Evolutionary conservation across 2,888 invertebrate species (phyloP).

Genomic region (Coelopa pilipes): DNA sequence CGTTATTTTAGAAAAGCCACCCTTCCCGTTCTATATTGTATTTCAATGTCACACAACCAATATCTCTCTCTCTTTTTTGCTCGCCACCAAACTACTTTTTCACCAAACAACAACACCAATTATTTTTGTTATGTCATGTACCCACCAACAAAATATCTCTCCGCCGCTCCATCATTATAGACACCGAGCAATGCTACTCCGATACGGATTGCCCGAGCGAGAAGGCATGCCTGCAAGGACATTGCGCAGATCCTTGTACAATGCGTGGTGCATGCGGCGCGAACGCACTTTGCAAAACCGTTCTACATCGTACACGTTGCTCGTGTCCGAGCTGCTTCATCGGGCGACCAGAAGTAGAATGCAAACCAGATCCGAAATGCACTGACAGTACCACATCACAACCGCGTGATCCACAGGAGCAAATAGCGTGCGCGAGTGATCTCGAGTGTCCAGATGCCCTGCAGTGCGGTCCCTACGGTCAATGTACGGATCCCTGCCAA

Average conservation of each 20-base stretch:
- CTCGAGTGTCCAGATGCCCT: constrained; percentile 79
- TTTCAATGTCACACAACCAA: constrained; percentile 21
- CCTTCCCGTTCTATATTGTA: constrained; percentile 20
- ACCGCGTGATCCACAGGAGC: constrained; percentile 69
- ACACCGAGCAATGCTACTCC: constrained; percentile 86
- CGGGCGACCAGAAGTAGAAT: constrained; percentile 83
- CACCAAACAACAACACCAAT: constrained; percentile 26
- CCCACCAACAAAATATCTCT: constrained; percentile 54
- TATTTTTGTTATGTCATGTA: constrained; percentile 31
- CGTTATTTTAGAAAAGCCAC: constrained; percentile 9
- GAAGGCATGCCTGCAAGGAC: constrained; percentile 90
- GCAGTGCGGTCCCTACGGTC: constrained; percentile 78
- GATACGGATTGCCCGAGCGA: constrained; percentile 92
- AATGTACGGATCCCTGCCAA: constrained; percentile 84
- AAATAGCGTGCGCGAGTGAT: constrained; percentile 73
- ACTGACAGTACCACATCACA: constrained; percentile 72
- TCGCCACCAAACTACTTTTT: no score
- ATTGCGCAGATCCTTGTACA: constrained; percentile 91
- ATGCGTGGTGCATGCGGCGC: constrained; percentile 88
- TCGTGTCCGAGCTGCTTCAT: constrained; percentile 89
- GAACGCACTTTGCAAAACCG: constrained; percentile 87
- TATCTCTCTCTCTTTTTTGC: constrained; percentile 35
- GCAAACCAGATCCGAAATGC: constrained; percentile 84
- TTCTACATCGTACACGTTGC: constrained; percentile 86
- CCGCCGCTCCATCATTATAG: constrained; percentile 59